Evolutionary conservation across 2,888 invertebrate species (phyloP), one percentile per base, ranked within the genome.

Genomic region (Belgica antarctica): DNA sequence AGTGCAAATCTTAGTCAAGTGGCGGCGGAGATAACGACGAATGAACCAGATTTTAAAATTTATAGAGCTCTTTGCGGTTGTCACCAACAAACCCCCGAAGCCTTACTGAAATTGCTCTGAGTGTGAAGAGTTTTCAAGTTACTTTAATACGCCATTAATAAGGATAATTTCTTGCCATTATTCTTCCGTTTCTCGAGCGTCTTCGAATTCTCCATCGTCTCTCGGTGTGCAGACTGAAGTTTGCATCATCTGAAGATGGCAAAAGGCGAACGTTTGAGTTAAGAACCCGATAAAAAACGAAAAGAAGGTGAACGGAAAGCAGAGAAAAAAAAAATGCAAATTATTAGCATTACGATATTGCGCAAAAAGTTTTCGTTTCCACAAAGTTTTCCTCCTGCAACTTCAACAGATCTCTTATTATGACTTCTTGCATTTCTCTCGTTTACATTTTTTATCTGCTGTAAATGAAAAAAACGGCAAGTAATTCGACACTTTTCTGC

Each of bases 161-260:
- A 65, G 63, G 63, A 65, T 65, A 46, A 65, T 65, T 65, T 65
- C 36, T 65, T 36, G 8, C 63, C 41, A 46, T 65, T 65, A 65
- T 41, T 65, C 34, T 65, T 24, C 63, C 41, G 19, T 22, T 65
- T 31, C 12, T 15, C 46, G 36, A n/a, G n/a, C n/a, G n/a, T n/a
- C n/a, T n/a, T 41, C 63, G 31, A 34, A 7, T 62, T 27, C 27
- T 62, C 62, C 19, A 5, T 59, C 12, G 17, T 62, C 34, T 8
- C 24, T 61, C 25, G 22, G 8, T 22, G 59, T 25, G 59, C 4
- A 59, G 24, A 59, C 59, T 19, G 15, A 47, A 47, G 47, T 15
- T 47, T 17, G 8, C 17, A 22, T 57, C 19, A 25, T 24, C n/a
- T n/a, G n/a, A 22, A 57, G 57, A 62, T 27, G 24, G 10, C 31